Conservation (phyloP, 1,140 invertebrate species). For the Procambarus virginalis region DNA sequence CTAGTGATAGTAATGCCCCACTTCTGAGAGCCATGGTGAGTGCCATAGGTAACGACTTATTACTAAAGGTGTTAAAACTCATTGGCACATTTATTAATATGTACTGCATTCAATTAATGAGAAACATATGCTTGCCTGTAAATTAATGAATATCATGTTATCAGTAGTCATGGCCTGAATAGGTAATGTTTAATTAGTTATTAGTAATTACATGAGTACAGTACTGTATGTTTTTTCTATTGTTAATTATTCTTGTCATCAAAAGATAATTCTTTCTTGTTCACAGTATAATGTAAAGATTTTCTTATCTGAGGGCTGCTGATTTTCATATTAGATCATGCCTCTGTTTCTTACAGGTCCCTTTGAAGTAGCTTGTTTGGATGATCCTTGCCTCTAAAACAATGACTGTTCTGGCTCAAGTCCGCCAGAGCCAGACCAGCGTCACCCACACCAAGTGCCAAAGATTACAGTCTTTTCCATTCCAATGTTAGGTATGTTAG, state of each 20-base stretch:
- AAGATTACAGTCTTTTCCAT: conserved; percentile 60
- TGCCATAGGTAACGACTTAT: not conserved
- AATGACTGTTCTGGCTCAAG: conserved; percentile 53
- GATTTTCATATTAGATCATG: not conserved
- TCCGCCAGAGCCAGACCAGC: conserved; percentile 45
- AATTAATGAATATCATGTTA: too few relatives aligned
- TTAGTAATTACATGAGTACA: too few relatives aligned
- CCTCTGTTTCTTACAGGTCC: conserved; percentile 30
- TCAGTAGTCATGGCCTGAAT: too few relatives aligned
- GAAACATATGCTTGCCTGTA: too few relatives aligned
- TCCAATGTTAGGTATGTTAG: conserved; percentile 70
- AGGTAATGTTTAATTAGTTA: too few relatives aligned
- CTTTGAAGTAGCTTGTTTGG: conserved; percentile 70
- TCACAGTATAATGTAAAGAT: too few relatives aligned
- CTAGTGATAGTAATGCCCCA: conserved; percentile 36
- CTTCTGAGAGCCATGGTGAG: conserved; percentile 44
- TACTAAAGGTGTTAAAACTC: not conserved
- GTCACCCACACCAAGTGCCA: conserved; percentile 35
- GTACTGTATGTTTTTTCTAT: too few relatives aligned
- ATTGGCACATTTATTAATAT: not conserved
- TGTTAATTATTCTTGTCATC: too few relatives aligned
- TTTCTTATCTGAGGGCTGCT: not conserved
- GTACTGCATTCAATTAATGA: not conserved
- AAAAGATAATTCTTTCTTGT: too few relatives aligned
- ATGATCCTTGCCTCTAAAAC: conserved; percentile 64